phyloP scores from a whole-genome alignment of 2,797 vertebrate species.

The Geotrypetes seraphini region DNA sequence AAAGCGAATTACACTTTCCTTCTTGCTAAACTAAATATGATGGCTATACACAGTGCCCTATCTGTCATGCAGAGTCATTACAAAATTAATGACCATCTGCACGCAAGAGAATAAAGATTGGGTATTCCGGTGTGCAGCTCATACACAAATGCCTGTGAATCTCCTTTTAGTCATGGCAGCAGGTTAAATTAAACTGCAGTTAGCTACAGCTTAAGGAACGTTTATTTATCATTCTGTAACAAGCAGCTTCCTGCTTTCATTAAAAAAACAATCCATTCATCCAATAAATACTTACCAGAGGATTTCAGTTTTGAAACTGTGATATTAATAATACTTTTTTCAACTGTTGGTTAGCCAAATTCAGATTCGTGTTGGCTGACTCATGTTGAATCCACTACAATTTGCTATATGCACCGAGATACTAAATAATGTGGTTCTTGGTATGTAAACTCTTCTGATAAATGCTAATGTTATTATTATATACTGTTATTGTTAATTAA shows the following conservation, averaged over 20 bases:
- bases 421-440: too few species aligned
- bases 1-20: slow-evolving; percentile 3
- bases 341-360: neutral
- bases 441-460: too few species aligned
- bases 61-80: slow-evolving; percentile 10
- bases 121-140: slow-evolving; percentile 11
- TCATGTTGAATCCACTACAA: neutral
- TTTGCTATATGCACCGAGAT: too few species aligned
- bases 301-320: neutral
- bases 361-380: slow-evolving; percentile 2
- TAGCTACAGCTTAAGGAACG: slow-evolving; percentile 15
- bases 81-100: slow-evolving; percentile 21
- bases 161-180: slow-evolving; percentile 1
- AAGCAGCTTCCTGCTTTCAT: slow-evolving; percentile 15
- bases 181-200: slow-evolving; percentile 18
- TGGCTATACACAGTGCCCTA: neutral
- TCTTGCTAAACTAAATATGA: neutral
- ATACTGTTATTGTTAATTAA: too few species aligned
- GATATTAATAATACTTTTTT: neutral
- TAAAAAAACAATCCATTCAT: slow-evolving; percentile 7
- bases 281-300: neutral
- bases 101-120: slow-evolving; percentile 11
- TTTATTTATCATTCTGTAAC: slow-evolving; percentile 17
- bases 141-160: neutral
- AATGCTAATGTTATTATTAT: too few species aligned